A percentile compares a stretch with the other conserved stretches of the same genome.
phyloP scores from a whole-genome alignment of 2,888 invertebrate genomes.

The Plagodis pulveraria region DNA sequence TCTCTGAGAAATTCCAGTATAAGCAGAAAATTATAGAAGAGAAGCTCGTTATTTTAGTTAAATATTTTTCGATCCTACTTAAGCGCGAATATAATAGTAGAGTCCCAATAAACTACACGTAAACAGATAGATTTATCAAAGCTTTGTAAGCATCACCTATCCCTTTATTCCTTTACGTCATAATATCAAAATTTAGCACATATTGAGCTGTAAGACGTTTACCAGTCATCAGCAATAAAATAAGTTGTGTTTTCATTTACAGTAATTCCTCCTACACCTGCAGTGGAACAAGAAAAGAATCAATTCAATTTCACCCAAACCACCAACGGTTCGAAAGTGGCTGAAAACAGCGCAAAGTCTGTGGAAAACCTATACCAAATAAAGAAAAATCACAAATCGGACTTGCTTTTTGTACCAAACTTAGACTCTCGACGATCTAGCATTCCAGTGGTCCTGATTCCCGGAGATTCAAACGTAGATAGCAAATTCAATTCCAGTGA shows the following conservation, averaged over 20 bases:
- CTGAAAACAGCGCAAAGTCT: constrained; percentile 60
- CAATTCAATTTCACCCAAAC: constrained; percentile 65
- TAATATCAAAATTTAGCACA: no score
- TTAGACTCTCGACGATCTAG: constrained; percentile 68
- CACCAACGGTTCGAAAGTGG: constrained; percentile 41
- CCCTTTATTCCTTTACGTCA: no score
- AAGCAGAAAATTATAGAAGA: no score
- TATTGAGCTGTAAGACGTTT: no score
- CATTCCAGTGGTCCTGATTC: constrained; percentile 74
- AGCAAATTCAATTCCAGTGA: constrained; percentile 76
- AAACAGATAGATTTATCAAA: no score
- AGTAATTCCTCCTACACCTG: constrained; percentile 80
- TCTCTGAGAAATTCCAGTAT: no score
- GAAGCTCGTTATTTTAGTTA: no score
- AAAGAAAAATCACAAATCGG: constrained; percentile 58
- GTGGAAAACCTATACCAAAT: constrained; percentile 67
- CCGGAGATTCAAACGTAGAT: constrained; percentile 58
- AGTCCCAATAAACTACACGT: no score
- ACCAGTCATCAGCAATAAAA: no score
- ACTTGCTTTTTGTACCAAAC: constrained; percentile 69
- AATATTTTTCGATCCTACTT: no score
- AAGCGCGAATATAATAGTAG: no score
- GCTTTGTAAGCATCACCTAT: no score
- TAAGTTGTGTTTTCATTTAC: constrained; percentile 36
- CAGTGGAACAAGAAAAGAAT: constrained; percentile 58